Evolutionary conservation across 2,888 invertebrate species (phyloP).

Genomic region (Stenotaenia linearis): DNA sequence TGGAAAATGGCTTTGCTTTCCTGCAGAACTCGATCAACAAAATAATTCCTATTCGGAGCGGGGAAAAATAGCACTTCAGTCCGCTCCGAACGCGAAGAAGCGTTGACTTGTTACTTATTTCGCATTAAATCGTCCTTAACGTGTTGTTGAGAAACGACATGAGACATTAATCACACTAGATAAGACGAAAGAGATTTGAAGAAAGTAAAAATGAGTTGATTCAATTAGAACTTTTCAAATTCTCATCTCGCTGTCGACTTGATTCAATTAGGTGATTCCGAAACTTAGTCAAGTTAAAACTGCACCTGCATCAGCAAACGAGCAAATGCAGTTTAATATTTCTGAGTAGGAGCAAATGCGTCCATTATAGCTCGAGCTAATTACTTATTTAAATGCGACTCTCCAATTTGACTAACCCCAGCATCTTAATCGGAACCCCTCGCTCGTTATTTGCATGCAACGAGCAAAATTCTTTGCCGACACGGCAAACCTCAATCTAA

Average conservation of each 20-base stretch:
- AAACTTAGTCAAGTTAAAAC: neutral
- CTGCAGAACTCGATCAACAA: no score
- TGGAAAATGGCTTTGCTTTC: no score
- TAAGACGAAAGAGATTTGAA: neutral
- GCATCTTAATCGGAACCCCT: slow-evolving; percentile 2
- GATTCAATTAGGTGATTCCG: neutral
- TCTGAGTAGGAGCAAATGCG: slow-evolving; percentile 12
- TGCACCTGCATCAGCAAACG: slow-evolving; percentile 10
- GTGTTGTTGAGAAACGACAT: neutral
- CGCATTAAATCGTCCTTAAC: no score
- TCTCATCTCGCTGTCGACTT: neutral
- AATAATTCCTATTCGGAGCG: no score
- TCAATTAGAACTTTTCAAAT: slow-evolving; percentile 2
- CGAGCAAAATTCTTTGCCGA: slow-evolving; percentile 13
- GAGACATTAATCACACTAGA: neutral
- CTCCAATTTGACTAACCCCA: slow-evolving; percentile 21
- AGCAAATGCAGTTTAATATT: neutral
- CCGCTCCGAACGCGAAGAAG: no score
- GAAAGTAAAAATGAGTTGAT: neutral
- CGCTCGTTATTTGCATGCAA: slow-evolving; percentile 7
- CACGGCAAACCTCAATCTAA: neutral
- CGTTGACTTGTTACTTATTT: no score
- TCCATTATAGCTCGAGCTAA: slow-evolving; percentile 1
- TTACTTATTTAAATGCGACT: slow-evolving; percentile 17
- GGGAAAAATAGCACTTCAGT: no score